Evolutionary conservation across 2,113 vertebrate genomes (phyloP).

Genomic region (Glaucomys volans): DNA sequence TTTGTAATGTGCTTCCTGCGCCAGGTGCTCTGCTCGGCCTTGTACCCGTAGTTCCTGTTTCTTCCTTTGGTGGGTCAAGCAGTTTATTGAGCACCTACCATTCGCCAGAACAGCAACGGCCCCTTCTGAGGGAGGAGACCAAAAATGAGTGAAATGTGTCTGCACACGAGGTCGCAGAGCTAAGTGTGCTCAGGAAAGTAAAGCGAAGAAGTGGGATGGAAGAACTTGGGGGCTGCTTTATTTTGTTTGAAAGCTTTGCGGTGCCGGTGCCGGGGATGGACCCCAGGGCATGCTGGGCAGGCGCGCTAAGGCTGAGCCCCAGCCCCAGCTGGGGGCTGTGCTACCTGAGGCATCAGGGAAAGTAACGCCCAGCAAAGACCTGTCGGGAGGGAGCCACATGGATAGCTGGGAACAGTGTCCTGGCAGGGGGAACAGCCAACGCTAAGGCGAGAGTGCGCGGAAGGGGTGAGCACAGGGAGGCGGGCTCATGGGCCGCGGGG

Average conservation of each 20-base stretch:
- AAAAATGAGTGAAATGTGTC: background rate
- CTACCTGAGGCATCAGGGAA: background rate
- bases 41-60: background rate
- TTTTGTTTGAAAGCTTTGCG: no score
- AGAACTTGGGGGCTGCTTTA: background rate
- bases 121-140: background rate
- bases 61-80: no score
- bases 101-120: background rate
- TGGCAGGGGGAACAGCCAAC: background rate
- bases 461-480: background rate
- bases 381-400: background rate
- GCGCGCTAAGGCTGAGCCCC: background rate
- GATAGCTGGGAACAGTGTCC: background rate
- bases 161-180: background rate
- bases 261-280: background rate
- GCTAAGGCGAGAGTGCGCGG: background rate
- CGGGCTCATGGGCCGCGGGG: background rate
- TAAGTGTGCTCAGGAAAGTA: background rate
- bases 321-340: background rate
- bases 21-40: background rate
- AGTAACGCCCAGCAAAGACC: background rate
- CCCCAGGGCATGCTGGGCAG: background rate
- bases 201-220: background rate
- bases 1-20: background rate
- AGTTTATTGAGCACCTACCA: background rate